These are phyloP conservation scores for Chrysoperla carnea DNA, from an alignment of 1,140 invertebrate species.

Conservation along the genomic window DNA sequence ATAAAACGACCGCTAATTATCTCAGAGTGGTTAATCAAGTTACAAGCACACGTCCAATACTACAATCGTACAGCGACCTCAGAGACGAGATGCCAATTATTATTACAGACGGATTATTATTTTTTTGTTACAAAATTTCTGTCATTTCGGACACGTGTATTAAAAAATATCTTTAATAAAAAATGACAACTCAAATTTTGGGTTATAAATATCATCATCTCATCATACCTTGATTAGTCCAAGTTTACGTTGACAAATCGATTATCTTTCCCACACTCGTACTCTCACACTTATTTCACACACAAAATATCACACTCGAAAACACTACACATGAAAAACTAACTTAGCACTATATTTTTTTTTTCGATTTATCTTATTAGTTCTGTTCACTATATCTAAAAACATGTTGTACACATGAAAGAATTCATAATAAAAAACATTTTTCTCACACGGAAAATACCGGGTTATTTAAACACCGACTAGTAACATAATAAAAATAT, in stretches of 20 bases:
- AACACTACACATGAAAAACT: constrained; percentile 1
- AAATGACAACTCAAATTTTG: too few relatives aligned
- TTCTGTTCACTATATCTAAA: not conserved
- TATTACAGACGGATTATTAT: too few relatives aligned
- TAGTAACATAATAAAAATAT: too few relatives aligned
- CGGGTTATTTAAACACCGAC: constrained; percentile 1
- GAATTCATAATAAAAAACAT: constrained; percentile 11
- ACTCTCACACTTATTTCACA: constrained; percentile 9
- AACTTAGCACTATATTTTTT: not conserved
- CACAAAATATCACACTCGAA: constrained; percentile 3
- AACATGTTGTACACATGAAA: constrained; percentile 4
- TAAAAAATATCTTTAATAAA: too few relatives aligned
- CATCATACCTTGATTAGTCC: too few relatives aligned
- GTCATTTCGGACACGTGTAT: too few relatives aligned
- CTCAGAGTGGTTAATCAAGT: constrained; percentile 7
- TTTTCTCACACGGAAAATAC: constrained; percentile 11
- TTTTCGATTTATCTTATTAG: constrained; percentile 8
- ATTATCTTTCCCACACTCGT: constrained; percentile 17
- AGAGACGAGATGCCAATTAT: constrained; percentile 2
- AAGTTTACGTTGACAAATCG: constrained; percentile 24
- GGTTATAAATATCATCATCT: too few relatives aligned
- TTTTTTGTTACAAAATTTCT: too few relatives aligned
- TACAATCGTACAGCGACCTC: constrained; percentile 9
- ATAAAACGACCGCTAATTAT: constrained; percentile 1
- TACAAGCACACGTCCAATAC: constrained; percentile 7